Base-by-base conservation (phyloP, 2,888 invertebrate genomes). In the Emmelina monodactyla region DNA sequence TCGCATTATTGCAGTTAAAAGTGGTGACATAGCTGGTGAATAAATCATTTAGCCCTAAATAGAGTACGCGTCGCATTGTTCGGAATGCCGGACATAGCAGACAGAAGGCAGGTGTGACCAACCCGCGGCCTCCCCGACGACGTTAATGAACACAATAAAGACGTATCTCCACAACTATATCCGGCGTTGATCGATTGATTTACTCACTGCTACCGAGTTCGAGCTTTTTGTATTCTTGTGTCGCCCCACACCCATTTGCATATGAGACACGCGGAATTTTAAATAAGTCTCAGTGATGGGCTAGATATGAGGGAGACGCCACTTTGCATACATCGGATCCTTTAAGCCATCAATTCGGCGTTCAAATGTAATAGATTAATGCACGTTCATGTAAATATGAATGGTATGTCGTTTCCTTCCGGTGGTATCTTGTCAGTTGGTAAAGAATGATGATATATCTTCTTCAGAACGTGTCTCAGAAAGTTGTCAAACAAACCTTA, bases 101-200 rank as follows among this genome's bases (percentile, higher is more conserved):
- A 58, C 45, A 44, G 37, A 41, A 55, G 64, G 73, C 76, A 78
- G 76, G 76, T 78, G 78, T 62, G 62, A 65, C 66, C 61, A 57
- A 34, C 38, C 31, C 37, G 38, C 40, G 40, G 32, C 47, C 45
- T 46, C 49, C 45, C 47, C 58, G 55, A 47, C 68, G 66, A 67
- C 76, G 63, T 70, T 79, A 79, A 79, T 79, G 79, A 79, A 76
- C 78, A 76, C 78, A 78, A 79, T 79, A 78, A 78, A 76, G 76
- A 76, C 75, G 72, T 76, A 73, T 71, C 66, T 70, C n/a, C 69
- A 61, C 63, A 12, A 19, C 22, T 13, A 28, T 75, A 76, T 78
- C 78, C 78, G 78, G 72, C 76, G 76, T 73, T 78, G 79, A 79
- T 79, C 79, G 79, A 79, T 79, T 78, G 79, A 78, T 78, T 76